A percentile compares a stretch with the other conserved stretches of the same genome.
Conservation (phyloP, 2,797 vertebrate genomes). For the Esox masquinongy region DNA sequence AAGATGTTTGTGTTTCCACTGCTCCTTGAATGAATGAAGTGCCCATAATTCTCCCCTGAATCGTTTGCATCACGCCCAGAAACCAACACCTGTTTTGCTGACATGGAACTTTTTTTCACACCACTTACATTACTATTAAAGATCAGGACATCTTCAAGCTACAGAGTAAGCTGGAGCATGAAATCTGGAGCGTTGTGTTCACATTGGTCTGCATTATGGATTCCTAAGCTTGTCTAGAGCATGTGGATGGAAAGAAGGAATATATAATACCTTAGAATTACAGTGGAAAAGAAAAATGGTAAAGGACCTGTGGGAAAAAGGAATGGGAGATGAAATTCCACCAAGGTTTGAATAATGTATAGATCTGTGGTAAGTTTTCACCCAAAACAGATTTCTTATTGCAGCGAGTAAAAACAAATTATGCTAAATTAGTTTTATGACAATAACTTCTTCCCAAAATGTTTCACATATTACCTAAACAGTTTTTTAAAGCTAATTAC, state of each 20-base stretch:
- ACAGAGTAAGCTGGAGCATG: conserved; percentile 19
- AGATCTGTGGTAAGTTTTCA: conserved; percentile 58
- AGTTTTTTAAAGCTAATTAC: conserved; percentile 68
- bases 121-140: conserved; percentile 20
- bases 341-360: conserved; percentile 61
- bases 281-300: conserved; percentile 13
- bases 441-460: conserved; percentile 61
- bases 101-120: conserved; percentile 43
- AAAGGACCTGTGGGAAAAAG: conserved; percentile 35
- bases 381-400: conserved; percentile 50
- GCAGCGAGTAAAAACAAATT: background rate
- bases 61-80: conserved; percentile 33
- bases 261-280: conserved; percentile 46
- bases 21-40: conserved; percentile 68
- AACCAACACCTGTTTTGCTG: conserved; percentile 50
- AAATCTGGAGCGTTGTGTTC: conserved; percentile 18
- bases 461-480: conserved; percentile 55
- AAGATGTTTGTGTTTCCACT: conserved; percentile 49
- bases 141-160: conserved; percentile 23
- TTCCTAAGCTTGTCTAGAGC: conserved; percentile 38
- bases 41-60: conserved; percentile 61
- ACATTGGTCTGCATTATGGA: conserved; percentile 40
- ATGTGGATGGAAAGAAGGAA: conserved; percentile 22
- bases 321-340: conserved; percentile 52
- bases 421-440: conserved; percentile 62